Base-by-base conservation (phyloP, 1,140 invertebrate species). In the Condylostylus longicornis region DNA sequence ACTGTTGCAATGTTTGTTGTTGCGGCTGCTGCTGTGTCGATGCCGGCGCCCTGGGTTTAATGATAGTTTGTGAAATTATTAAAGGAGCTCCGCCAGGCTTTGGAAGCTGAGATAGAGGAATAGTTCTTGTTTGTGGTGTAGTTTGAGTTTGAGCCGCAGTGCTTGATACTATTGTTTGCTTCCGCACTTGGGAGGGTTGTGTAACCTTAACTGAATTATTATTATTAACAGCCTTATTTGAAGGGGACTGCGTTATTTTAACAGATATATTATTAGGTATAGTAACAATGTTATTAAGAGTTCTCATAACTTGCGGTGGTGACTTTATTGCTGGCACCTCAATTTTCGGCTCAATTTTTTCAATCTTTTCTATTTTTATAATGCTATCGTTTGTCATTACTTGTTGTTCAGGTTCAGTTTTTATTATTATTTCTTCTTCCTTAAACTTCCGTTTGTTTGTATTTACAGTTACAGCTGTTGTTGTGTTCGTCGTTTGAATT, bases 41-140 rank as follows among this genome's bases (percentile, higher is more conserved):
- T 32, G 41, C 38, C 1, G 44, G 37, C 10, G 38, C 19, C 3
- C 31, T 33, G 7, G 56, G 55, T 39, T 58, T 52, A 19, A 58
- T 59, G 20, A 58, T 57, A 33, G 56, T 58, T 32, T 57, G 54
- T 8, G 56, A 59, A 32, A 58, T 57, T 13, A 57, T 57, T 14
- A 57, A 50, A 9, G 56, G 56, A 0, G 53, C 53, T 35, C 55
- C 55, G 10, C 55, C 46, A 4, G 55, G 53, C 30, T 47, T 49
- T 37, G 59, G 59, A 4, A 58, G 22, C 32, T 58, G 51, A 40
- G 51, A 54, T n/a, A 58, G 18, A 21, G 51, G 55, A 54, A 58
- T 56, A n/a, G 47, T 52, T 33, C 53, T 56, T 13, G 49, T 50
- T 46, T 54, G 53, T 18, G 49, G 51, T 13, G 54, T 54, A 15